These are phyloP conservation scores for Tyria jacobaeae DNA, from an alignment of 2,888 invertebrate genomes.

Conservation along the genomic window DNA sequence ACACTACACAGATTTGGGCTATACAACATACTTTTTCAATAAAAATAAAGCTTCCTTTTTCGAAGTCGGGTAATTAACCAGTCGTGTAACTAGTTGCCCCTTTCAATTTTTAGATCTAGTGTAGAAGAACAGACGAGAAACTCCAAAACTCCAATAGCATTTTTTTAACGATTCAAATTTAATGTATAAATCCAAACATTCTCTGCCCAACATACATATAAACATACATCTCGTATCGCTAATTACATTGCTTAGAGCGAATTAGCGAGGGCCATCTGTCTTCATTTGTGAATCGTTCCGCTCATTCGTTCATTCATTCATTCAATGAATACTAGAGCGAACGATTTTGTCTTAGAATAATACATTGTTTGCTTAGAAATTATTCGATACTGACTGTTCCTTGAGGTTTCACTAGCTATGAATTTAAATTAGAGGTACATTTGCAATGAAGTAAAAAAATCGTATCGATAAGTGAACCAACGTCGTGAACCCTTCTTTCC, in stretches of 20 bases:
- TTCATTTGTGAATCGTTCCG: conserved; percentile 46
- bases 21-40: no score
- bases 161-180: neutral
- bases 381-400: conserved; percentile 11
- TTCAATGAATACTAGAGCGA: conserved; percentile 22
- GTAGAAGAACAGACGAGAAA: no score
- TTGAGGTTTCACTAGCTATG: neutral
- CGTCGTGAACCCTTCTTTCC: no score
- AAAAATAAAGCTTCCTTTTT: no score
- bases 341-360: conserved; percentile 20
- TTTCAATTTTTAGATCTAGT: no score
- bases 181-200: conserved; percentile 11
- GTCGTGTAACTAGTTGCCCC: no score
- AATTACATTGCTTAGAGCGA: conserved; percentile 58
- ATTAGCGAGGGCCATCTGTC: conserved; percentile 52
- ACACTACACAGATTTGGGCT: no score
- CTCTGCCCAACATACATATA: conserved; percentile 27
- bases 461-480: no score
- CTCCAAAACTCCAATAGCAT: no score
- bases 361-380: conserved; percentile 4
- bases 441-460: no score
- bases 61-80: no score
- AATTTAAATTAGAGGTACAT: neutral
- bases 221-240: conserved; percentile 41
- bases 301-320: conserved; percentile 21